phyloP scores from a whole-genome alignment of 2,888 invertebrate genomes.

The Masnerella sp. region DNA sequence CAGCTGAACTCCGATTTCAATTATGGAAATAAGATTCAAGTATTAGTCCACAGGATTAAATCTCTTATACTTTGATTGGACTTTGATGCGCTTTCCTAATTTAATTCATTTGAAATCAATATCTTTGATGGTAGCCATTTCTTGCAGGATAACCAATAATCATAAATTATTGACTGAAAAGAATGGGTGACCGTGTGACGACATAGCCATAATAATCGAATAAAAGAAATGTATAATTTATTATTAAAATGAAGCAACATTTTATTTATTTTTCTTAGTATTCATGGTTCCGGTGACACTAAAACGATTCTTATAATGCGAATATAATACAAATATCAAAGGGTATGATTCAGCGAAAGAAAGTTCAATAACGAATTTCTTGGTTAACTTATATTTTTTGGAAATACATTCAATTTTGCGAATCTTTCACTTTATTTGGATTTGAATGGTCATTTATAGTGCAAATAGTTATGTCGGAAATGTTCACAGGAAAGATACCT shows the following conservation, averaged over 20 bases:
- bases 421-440: too few relatives aligned
- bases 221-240: constrained; percentile 8
- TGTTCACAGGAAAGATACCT: too few relatives aligned
- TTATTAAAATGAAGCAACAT: constrained; percentile 5
- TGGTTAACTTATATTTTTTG: too few relatives aligned
- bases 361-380: too few relatives aligned
- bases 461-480: too few relatives aligned
- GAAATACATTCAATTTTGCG: too few relatives aligned
- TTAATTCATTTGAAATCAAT: constrained; percentile 7
- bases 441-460: too few relatives aligned
- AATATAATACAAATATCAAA: not conserved
- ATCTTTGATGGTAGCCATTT: constrained; percentile 4
- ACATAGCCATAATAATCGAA: not conserved
- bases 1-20: constrained; percentile 18
- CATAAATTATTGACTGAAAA: constrained; percentile 1
- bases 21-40: constrained; percentile 33
- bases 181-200: not conserved
- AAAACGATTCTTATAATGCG: constrained; percentile 1
- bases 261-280: constrained; percentile 12
- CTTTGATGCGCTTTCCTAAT: constrained; percentile 12
- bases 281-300: not conserved
- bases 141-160: not conserved
- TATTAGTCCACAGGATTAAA: constrained; percentile 1
- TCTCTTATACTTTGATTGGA: constrained; percentile 15
- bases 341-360: too few relatives aligned